Evolutionary conservation across 1,140 invertebrate species (phyloP).

Genomic region (Drosophila lacteicornis): DNA sequence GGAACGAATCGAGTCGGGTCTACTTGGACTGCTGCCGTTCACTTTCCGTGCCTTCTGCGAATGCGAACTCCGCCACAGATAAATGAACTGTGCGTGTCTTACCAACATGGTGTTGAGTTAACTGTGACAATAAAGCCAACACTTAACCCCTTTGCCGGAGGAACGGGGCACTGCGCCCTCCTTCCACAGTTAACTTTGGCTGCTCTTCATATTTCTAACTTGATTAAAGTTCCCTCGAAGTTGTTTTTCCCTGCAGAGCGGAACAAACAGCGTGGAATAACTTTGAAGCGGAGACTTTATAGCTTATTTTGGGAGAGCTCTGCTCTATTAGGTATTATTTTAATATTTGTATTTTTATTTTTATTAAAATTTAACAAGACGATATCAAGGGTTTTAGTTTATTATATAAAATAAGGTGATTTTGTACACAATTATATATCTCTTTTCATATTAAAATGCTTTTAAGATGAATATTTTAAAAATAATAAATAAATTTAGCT

Average conservation of each 20-base stretch:
- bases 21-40: neutral
- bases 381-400: too few relatives aligned
- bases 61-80: constrained; percentile 46
- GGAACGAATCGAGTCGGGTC: constrained; percentile 1
- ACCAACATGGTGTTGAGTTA: constrained; percentile 31
- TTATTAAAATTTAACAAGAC: too few relatives aligned
- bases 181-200: constrained; percentile 4
- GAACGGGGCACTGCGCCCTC: neutral
- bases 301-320: neutral
- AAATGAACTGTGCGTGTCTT: constrained; percentile 48
- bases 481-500: too few relatives aligned
- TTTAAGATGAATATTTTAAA: too few relatives aligned
- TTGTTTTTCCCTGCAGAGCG: constrained; percentile 4
- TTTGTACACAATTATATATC: too few relatives aligned
- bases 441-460: too few relatives aligned
- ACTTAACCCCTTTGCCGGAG: constrained; percentile 27
- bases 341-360: neutral
- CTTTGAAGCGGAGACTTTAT: neutral
- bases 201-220: constrained; percentile 22
- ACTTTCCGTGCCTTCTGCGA: constrained; percentile 1
- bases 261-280: constrained; percentile 6
- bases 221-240: constrained; percentile 22
- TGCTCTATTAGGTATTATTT: neutral
- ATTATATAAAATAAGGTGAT: too few relatives aligned
- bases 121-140: constrained; percentile 55